A percentile compares a stretch with the other conserved stretches of the same genome.
These are phyloP conservation scores for Zaprionus ghesquierei DNA, from an alignment of 1,140 invertebrate genomes.

Conservation along the genomic window DNA sequence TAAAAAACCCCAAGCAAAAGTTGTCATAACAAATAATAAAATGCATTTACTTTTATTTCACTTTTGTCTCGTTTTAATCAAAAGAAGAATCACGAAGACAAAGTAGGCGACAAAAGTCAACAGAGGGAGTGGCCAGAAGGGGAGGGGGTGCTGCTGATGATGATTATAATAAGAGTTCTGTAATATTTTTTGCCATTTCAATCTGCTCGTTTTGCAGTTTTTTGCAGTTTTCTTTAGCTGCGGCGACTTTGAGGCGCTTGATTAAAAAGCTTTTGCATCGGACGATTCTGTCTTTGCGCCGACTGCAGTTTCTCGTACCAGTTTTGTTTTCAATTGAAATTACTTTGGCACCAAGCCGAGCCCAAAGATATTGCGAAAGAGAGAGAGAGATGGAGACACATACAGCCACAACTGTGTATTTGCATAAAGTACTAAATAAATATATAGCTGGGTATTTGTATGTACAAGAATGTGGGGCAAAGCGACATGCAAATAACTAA, in stretches of 20 bases:
- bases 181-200: slow-evolving; percentile 50
- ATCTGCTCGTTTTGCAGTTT: slow-evolving; percentile 28
- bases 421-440: slow-evolving; percentile 49
- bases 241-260: slow-evolving; percentile 65
- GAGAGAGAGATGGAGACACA: no score
- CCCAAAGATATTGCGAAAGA: not conserved
- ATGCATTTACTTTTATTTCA: slow-evolving; percentile 65
- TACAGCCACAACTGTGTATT: slow-evolving; percentile 36
- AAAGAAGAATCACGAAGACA: slow-evolving; percentile 71
- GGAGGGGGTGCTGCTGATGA: slow-evolving; percentile 27
- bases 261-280: slow-evolving; percentile 73
- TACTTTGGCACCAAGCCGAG: slow-evolving; percentile 25
- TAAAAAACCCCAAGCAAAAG: slow-evolving; percentile 54
- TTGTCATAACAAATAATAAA: slow-evolving; percentile 72
- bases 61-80: slow-evolving; percentile 52
- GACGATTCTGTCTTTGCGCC: not conserved
- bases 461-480: slow-evolving; percentile 60
- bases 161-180: slow-evolving; percentile 76
- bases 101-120: slow-evolving; percentile 65
- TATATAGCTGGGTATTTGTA: not conserved
- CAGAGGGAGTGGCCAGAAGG: not conserved
- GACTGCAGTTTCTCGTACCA: not conserved
- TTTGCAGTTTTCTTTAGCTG: slow-evolving; percentile 37
- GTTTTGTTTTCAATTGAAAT: slow-evolving; percentile 41
- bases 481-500: slow-evolving; percentile 62